Conservation (phyloP, 2,797 vertebrate species). For the Aselliscus stoliczkanus region DNA sequence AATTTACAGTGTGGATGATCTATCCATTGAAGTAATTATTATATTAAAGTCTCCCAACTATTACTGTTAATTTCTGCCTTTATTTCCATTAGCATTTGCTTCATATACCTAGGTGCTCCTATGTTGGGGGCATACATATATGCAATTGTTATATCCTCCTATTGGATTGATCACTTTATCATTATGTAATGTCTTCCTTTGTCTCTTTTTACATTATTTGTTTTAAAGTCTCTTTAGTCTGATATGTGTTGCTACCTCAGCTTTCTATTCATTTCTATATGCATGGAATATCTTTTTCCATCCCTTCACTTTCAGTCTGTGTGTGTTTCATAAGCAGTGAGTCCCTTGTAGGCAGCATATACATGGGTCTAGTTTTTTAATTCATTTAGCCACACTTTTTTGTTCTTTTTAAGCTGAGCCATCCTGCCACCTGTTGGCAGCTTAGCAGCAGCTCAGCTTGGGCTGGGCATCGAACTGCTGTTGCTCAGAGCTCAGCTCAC, state of each 20-base stretch:
- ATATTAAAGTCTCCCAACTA: neutral
- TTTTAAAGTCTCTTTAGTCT: neutral
- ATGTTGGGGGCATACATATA: neutral
- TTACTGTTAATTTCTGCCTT: neutral
- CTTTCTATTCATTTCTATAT: neutral
- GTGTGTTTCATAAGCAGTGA: neutral
- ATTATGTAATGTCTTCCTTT: neutral
- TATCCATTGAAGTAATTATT: neutral
- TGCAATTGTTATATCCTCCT: neutral
- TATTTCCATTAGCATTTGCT: neutral
- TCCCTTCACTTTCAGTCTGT: neutral
- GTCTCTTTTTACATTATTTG: neutral
- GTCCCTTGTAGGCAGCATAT: neutral
- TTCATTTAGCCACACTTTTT: neutral
- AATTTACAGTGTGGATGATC: neutral
- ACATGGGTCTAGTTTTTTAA: neutral
- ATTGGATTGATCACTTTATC: neutral
- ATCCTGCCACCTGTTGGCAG: too few species aligned
- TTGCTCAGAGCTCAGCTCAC: too few species aligned
- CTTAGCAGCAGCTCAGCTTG: too few species aligned
- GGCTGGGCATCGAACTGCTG: too few species aligned
- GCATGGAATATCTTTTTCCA: neutral
- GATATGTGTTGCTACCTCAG: neutral
- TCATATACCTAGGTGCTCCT: neutral
- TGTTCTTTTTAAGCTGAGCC: too few species aligned